These are phyloP conservation scores for Battus philenor DNA, from an alignment of 1,140 invertebrate species.

Conservation along the genomic window DNA sequence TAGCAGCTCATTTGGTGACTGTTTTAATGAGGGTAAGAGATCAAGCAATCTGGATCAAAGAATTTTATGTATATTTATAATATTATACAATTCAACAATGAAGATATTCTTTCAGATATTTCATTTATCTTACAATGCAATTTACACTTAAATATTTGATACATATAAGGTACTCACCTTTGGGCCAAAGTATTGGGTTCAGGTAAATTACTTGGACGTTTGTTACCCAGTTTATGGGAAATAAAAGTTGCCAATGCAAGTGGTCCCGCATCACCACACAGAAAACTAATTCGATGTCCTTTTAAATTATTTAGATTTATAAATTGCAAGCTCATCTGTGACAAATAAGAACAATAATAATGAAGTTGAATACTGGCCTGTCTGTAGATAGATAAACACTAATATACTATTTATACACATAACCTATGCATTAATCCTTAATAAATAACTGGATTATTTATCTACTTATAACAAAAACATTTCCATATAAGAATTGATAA, in stretches of 20 bases:
- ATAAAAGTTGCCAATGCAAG: conserved; percentile 83
- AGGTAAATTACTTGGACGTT: conserved; percentile 38
- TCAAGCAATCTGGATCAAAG: conserved; percentile 76
- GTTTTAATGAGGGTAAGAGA: conserved; percentile 72
- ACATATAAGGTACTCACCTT: too few relatives aligned
- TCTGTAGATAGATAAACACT: not conserved
- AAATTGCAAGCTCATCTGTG: conserved; percentile 47
- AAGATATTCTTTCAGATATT: too few relatives aligned
- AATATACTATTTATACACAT: not conserved
- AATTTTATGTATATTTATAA: too few relatives aligned
- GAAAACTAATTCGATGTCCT: conserved; percentile 78
- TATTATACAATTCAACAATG: too few relatives aligned
- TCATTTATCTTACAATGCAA: too few relatives aligned
- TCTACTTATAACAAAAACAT: too few relatives aligned
- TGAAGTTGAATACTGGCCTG: not conserved
- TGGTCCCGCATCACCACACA: conserved; percentile 88
- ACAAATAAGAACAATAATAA: conserved; percentile 19
- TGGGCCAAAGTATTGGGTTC: conserved; percentile 66
- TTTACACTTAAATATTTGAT: too few relatives aligned
- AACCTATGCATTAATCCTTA: conserved; percentile 3
- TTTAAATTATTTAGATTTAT: conserved; percentile 47
- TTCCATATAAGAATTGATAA: too few relatives aligned
- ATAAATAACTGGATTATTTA: not conserved
- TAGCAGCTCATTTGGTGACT: conserved; percentile 87
- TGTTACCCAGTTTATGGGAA: conserved; percentile 72